Percentiles rank a stretch among this genome's conserved stretches.
phyloP scores from a whole-genome alignment of 1,140 invertebrate genomes.

The Holotrichia oblita region DNA sequence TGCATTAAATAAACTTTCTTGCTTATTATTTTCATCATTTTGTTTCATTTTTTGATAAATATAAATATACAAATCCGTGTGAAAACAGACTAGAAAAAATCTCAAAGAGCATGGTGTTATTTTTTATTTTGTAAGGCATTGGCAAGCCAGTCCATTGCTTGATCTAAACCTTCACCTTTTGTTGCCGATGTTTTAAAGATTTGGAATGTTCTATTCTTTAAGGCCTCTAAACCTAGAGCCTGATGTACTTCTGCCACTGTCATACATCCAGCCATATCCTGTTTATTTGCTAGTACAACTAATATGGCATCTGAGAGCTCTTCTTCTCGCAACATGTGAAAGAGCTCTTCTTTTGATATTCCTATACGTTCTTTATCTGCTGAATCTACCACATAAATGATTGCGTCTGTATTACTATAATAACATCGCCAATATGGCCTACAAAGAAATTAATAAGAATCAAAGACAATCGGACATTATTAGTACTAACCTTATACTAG shows the following conservation, averaged over 20 bases:
- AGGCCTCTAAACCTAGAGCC: too few relatives aligned
- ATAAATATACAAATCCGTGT: too few relatives aligned
- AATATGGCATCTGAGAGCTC: slow-evolving; percentile 95
- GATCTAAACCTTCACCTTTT: slow-evolving; percentile 97
- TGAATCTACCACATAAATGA: too few relatives aligned
- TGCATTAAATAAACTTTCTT: background rate
- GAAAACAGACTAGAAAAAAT: too few relatives aligned
- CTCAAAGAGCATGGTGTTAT: slow-evolving; percentile 62
- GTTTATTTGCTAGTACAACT: slow-evolving; percentile 99
- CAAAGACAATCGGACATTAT: background rate
- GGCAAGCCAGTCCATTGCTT: slow-evolving; percentile 99
- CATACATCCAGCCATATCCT: slow-evolving; percentile 97
- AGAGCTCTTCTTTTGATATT: slow-evolving; percentile 97
- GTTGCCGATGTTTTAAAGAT: slow-evolving; percentile 99
- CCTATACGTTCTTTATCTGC: slow-evolving; percentile 99
- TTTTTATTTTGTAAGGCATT: slow-evolving; percentile 89
- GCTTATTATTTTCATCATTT: background rate
- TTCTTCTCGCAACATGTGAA: slow-evolving; percentile 98
- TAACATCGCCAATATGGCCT: slow-evolving; percentile 99
- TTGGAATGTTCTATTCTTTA: slow-evolving; percentile 99
- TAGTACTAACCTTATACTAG: slow-evolving; percentile 79
- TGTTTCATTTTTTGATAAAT: slow-evolving; percentile 30
- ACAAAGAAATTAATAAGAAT: slow-evolving; percentile 57
- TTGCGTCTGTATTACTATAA: slow-evolving; percentile 99
- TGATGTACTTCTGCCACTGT: slow-evolving; percentile 95